These are phyloP conservation scores for Myiozetetes cayanensis DNA, from an alignment of 2,113 vertebrate genomes.

Conservation along the genomic window DNA sequence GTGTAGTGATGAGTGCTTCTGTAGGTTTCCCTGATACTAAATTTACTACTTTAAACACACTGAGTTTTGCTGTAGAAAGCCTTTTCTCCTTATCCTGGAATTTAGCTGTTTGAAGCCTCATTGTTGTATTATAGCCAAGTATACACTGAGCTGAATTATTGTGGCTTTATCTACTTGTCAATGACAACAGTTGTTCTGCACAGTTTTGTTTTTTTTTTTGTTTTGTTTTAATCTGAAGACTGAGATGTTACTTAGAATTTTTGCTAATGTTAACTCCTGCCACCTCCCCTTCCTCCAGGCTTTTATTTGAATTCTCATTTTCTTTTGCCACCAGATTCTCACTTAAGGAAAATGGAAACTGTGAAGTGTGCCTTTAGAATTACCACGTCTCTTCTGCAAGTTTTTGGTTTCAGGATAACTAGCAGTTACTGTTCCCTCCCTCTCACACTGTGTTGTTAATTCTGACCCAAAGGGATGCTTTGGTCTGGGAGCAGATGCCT, in stretches of 20 bases:
- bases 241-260: not conserved
- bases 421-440: not conserved
- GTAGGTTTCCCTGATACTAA: not conserved
- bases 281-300: not conserved
- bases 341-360: not conserved
- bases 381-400: not conserved
- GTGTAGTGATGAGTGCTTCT: not conserved
- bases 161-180: not conserved
- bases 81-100: not conserved
- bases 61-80: not conserved
- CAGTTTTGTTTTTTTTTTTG: not conserved
- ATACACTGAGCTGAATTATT: not conserved
- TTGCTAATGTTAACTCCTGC: not conserved
- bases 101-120: not conserved
- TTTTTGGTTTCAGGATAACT: not conserved
- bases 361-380: not conserved
- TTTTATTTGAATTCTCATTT: not conserved
- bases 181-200: not conserved
- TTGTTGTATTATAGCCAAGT: not conserved
- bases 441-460: not conserved
- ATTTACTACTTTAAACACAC: not conserved
- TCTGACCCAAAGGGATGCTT: not conserved
- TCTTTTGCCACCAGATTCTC: not conserved
- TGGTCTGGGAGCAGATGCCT: slow-evolving; percentile 25
- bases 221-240: not conserved